phyloP scores from a whole-genome alignment of 2,888 invertebrate species.

The Ochropleura leucogaster region DNA sequence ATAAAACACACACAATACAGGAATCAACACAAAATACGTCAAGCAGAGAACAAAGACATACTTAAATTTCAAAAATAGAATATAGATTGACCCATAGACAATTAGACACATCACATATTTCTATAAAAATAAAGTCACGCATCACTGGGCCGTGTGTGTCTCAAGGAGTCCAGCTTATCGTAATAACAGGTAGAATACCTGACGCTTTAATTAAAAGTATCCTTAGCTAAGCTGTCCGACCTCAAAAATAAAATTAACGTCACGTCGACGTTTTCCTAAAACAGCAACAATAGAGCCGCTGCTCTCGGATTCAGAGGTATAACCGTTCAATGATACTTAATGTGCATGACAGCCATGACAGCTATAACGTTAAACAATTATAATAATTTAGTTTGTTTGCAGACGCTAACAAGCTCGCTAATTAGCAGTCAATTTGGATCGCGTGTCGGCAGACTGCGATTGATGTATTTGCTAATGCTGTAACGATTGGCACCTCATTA shows the following conservation, averaged over 20 bases:
- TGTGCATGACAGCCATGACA: not conserved
- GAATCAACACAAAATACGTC: too few relatives aligned
- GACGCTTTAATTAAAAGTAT: too few relatives aligned
- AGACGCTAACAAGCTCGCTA: slow-evolving; percentile 46
- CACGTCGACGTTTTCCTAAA: not conserved
- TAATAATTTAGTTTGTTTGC: slow-evolving; percentile 43
- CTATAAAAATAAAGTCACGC: too few relatives aligned
- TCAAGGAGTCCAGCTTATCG: too few relatives aligned
- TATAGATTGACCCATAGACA: too few relatives aligned
- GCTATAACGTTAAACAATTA: slow-evolving; percentile 24
- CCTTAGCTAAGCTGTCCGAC: not conserved
- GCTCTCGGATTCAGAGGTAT: not conserved
- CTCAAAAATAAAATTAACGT: not conserved
- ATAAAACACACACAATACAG: too few relatives aligned
- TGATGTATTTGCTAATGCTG: slow-evolving; percentile 56
- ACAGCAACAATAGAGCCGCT: not conserved
- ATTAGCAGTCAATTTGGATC: slow-evolving; percentile 50
- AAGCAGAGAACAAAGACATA: too few relatives aligned
- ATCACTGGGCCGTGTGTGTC: too few relatives aligned
- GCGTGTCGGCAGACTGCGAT: slow-evolving; percentile 38
- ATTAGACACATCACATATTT: too few relatives aligned
- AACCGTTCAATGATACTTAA: not conserved
- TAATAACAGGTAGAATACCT: too few relatives aligned
- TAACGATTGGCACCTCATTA: slow-evolving; percentile 52
- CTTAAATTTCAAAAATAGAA: too few relatives aligned